Base-by-base conservation (phyloP, 2,888 invertebrate genomes). In the Hyalella azteca region DNA sequence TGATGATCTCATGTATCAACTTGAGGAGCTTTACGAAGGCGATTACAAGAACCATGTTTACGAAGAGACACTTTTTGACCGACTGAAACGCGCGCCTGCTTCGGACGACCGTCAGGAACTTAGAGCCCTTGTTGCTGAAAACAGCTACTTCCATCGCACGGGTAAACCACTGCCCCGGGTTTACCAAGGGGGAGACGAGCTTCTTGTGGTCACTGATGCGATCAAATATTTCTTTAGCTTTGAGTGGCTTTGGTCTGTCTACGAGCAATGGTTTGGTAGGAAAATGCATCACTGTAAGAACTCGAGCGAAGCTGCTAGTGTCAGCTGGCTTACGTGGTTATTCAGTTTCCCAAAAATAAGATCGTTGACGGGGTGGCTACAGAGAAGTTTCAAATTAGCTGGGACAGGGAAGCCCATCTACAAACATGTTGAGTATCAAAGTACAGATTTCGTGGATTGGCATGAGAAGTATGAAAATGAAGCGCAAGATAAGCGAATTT, bases 171-270 rank as follows among this genome's bases (percentile, higher is more conserved):
- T 66, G 29, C 66, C 66, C 13, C 22, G 66, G n/a, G 66, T 75
- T 3, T 75, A 75, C 75, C 45, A 75, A 11, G 75, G 75, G n/a
- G 75, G 75, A n/a, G 75, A 75, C 7, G 75, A 75, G 36, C 75
- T 75, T 41, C 32, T 45, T 7, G 75, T 39, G n/a, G 75, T 75
- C 5, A 26, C 5, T 9, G 75, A 75, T n/a, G n/a, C 40, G 5
- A 13, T 75, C 2, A 75, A 41, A n/a, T 4, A 41, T 45, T 45
- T 75, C n/a, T 75, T 75, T 11, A 45, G 45, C 29, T 9, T 75
- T 15, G 26, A 26, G n/a, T 75, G 75, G 75, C 26, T 40, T 9
- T 75, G 75, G 75, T 41, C 29, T n/a, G 40, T 75, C 75, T 75
- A 75, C 45, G 26, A 40, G 15, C 66, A 36, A n/a, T 66, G 66